Percentiles rank a stretch among this genome's conserved stretches.
phyloP scores from a whole-genome alignment of 2,113 vertebrate genomes.

The Myotis yumanensis region DNA sequence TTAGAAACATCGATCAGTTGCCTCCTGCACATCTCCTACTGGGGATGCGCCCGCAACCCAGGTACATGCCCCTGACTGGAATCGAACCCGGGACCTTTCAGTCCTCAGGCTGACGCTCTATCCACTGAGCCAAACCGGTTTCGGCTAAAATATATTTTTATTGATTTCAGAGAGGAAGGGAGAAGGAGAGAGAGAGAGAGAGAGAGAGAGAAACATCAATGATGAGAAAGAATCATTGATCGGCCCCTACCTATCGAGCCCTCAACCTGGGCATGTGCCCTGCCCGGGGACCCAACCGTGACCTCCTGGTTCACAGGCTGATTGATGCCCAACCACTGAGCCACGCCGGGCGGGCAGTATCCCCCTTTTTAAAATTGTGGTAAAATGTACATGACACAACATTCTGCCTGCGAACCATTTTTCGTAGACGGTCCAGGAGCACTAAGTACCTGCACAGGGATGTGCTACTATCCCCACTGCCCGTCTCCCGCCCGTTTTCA shows the following conservation, averaged over 20 bases:
- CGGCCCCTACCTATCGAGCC: too few species aligned
- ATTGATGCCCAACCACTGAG: not conserved
- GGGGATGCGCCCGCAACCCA: too few species aligned
- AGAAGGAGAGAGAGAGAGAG: not conserved
- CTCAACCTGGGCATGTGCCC: too few species aligned
- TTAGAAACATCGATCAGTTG: too few species aligned
- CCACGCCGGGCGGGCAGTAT: not conserved
- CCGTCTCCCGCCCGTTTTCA: too few species aligned
- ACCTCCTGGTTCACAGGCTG: not conserved
- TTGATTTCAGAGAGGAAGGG: not conserved
- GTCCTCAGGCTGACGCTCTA: too few species aligned
- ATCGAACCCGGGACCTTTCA: too few species aligned
- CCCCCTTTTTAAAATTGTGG: not conserved
- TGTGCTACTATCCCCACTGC: rapidly evolving
- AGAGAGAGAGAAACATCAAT: not conserved
- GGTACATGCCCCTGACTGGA: too few species aligned
- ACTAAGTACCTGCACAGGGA: rapidly evolving
- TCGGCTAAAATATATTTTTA: not conserved
- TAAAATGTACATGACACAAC: not conserved
- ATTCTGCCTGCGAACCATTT: not conserved
- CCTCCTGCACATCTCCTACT: too few species aligned
- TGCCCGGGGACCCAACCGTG: not conserved
- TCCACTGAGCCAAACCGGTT: too few species aligned
- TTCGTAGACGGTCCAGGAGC: not conserved
- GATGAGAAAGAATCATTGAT: not conserved